A percentile compares a stretch with the other conserved stretches of the same genome.
These are phyloP conservation scores for Rhinolophus sinicus DNA, from an alignment of 2,113 vertebrate genomes.

Conservation along the genomic window DNA sequence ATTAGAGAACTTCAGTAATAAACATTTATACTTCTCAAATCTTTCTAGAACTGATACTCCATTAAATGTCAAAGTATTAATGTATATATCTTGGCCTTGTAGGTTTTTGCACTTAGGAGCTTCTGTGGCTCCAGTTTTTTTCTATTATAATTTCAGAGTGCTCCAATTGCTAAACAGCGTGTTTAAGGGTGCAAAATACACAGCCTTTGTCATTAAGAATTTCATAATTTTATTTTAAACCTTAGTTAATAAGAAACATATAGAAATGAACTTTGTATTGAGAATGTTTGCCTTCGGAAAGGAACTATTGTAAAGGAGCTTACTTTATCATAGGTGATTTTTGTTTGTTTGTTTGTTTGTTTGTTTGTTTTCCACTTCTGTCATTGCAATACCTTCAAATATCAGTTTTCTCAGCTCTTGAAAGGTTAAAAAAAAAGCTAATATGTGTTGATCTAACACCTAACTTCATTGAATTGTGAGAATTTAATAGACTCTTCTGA, in stretches of 20 bases:
- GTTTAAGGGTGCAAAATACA: not conserved
- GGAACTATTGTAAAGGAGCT: not conserved
- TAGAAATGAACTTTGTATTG: not conserved
- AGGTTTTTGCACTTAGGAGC: not conserved
- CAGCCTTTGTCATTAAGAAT: not conserved
- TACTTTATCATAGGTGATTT: not conserved
- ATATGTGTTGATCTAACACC: not conserved
- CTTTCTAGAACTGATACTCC: not conserved
- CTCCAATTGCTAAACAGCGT: not conserved
- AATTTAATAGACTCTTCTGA: not conserved
- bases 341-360: not conserved
- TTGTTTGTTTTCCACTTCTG: not conserved
- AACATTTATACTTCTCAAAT: not conserved
- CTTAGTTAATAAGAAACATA: not conserved
- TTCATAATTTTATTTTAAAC: not conserved
- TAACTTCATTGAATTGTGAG: not conserved
- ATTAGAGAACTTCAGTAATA: not conserved
- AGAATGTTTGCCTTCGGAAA: not conserved
- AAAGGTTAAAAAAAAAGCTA: not conserved
- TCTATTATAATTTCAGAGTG: not conserved
- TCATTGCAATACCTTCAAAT: not conserved
- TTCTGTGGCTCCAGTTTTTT: not conserved
- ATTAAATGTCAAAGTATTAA: not conserved
- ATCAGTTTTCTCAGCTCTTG: conserved; percentile 6
- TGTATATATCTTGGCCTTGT: not conserved